phyloP scores from a whole-genome alignment of 2,113 vertebrate genomes.

The Saccopteryx bilineata region DNA sequence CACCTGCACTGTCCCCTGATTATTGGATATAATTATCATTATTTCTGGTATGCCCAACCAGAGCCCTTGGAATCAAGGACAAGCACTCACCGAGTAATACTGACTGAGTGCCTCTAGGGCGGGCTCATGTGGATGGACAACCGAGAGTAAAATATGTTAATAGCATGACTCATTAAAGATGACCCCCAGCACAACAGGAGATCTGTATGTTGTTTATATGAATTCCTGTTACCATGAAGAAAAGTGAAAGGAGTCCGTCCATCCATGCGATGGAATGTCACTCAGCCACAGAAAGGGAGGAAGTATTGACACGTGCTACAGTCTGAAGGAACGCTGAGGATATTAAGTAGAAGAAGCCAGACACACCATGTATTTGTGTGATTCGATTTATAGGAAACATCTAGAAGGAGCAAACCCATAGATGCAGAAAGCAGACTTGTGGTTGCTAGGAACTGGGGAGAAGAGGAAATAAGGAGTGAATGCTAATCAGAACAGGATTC shows the following conservation, averaged over 20 bases:
- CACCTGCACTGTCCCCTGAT: background rate
- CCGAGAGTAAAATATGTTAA: background rate
- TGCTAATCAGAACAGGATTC: background rate
- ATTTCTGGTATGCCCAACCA: background rate
- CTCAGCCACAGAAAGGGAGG: background rate
- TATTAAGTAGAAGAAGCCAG: background rate
- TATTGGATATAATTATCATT: background rate
- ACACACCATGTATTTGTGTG: background rate
- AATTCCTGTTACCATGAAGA: slow-evolving; percentile 5
- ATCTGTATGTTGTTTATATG: background rate
- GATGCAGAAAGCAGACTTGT: background rate
- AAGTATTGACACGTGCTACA: background rate
- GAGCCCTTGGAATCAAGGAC: background rate
- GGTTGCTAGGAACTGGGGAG: background rate
- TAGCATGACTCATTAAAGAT: background rate
- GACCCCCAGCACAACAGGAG: background rate
- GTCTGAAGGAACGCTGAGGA: background rate
- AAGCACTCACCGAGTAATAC: background rate
- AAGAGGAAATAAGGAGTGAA: no score
- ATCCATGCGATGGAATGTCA: background rate
- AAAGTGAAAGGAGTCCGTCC: background rate
- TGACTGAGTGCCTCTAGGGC: background rate
- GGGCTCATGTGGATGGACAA: no score
- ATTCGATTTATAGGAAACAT: background rate
- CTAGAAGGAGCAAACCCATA: background rate